These are phyloP conservation scores for Paedocypris micromegethes DNA, from an alignment of 2,797 vertebrate species.

Conservation along the genomic window DNA sequence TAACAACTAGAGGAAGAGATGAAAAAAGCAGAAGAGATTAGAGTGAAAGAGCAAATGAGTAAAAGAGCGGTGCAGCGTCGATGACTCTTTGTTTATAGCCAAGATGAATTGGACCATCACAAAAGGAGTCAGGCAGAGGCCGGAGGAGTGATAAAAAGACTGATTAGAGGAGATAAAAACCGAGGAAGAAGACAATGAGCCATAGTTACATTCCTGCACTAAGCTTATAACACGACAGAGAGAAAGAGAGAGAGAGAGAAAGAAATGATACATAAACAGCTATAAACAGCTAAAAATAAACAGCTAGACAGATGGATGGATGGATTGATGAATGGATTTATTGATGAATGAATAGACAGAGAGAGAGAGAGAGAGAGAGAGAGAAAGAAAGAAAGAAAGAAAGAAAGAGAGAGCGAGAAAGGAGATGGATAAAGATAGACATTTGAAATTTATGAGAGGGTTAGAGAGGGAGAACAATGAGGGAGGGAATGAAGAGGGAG, in stretches of 20 bases:
- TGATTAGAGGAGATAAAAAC: constrained; percentile 57
- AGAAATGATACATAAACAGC: no score
- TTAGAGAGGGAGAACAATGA: no score
- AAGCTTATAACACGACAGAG: constrained; percentile 5
- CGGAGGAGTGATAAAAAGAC: constrained; percentile 65
- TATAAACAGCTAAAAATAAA: no score
- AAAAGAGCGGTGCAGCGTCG: constrained; percentile 35
- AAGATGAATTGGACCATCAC: constrained; percentile 77
- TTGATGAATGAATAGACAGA: no score
- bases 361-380: no score
- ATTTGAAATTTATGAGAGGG: no score
- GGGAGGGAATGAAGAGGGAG: no score
- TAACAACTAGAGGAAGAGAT: constrained; percentile 15
- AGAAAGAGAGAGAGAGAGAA: not conserved
- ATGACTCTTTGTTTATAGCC: constrained; percentile 65
- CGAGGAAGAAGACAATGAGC: constrained; percentile 26
- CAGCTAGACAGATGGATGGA: no score
- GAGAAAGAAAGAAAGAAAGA: no score
- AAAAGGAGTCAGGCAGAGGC: constrained; percentile 67
- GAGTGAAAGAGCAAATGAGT: constrained; percentile 39
- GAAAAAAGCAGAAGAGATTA: constrained; percentile 33
- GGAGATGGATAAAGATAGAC: no score
- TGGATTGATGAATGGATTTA: no score
- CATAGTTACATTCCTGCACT: constrained; percentile 35
- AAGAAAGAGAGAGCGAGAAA: no score